Evolutionary conservation across 2,113 vertebrate genomes (phyloP).

Genomic region (Chrysochloris asiatica): DNA sequence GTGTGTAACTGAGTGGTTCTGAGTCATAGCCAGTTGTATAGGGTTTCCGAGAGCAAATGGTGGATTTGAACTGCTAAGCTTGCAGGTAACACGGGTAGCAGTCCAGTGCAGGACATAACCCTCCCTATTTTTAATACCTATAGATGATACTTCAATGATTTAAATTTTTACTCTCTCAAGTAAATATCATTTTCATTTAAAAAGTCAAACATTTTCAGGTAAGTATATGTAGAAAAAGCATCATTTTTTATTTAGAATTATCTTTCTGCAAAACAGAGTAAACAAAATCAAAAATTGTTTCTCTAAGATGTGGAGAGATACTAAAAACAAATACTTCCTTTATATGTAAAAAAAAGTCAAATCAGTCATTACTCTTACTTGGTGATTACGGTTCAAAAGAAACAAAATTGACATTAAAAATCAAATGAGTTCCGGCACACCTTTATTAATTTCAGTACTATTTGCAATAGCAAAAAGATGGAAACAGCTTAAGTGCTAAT

Average conservation of each 20-base stretch:
- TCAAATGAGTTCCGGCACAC: slow-evolving; percentile 74
- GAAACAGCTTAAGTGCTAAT: background rate
- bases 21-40: too few species aligned
- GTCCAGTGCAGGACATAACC: too few species aligned
- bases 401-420: slow-evolving; percentile 83
- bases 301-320: slow-evolving; percentile 63
- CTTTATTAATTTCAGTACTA: background rate
- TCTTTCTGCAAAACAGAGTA: background rate
- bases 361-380: slow-evolving; percentile 59
- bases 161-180: slow-evolving; percentile 19
- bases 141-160: background rate
- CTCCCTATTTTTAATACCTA: slow-evolving; percentile 3
- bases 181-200: background rate
- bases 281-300: slow-evolving; percentile 68
- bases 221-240: background rate
- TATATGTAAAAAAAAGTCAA: slow-evolving; percentile 59
- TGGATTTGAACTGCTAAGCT: too few species aligned
- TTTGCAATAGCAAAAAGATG: background rate
- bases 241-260: background rate
- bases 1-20: too few species aligned
- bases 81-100: too few species aligned
- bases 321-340: slow-evolving; percentile 41
- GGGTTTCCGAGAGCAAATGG: too few species aligned
- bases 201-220: background rate
- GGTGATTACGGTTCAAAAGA: slow-evolving; percentile 68